Evolutionary conservation across 2,797 vertebrate species (phyloP).

Genomic region (Chrosomus eos): DNA sequence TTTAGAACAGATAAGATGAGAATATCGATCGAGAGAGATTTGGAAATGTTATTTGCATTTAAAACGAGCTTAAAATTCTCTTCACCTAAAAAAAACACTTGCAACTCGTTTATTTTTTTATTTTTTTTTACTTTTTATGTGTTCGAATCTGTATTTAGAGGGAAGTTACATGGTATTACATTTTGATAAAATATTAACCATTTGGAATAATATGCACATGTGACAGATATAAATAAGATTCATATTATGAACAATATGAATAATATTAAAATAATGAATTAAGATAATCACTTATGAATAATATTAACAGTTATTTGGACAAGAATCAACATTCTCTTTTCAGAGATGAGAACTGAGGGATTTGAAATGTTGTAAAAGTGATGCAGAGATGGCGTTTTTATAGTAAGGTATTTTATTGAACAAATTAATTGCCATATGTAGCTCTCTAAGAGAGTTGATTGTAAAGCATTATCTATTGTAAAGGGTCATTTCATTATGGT

Average conservation of each 20-base stretch:
- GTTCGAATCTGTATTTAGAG: not conserved
- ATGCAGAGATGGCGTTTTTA: too few relatives aligned
- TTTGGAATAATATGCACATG: not conserved
- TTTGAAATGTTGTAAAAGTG: too few relatives aligned
- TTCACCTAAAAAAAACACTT: not conserved
- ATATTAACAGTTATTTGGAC: not conserved
- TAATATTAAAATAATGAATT: not conserved
- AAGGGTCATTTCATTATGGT: not conserved
- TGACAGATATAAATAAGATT: too few relatives aligned
- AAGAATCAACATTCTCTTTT: not conserved
- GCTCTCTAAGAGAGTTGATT: not conserved
- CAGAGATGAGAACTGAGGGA: not conserved
- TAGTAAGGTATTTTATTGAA: not conserved
- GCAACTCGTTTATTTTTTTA: too few relatives aligned
- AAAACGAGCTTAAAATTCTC: not conserved
- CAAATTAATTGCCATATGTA: too few relatives aligned
- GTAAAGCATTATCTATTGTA: not conserved
- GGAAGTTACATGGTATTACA: not conserved
- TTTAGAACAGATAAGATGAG: not conserved
- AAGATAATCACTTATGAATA: not conserved
- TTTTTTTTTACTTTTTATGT: too few relatives aligned
- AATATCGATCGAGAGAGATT: not conserved
- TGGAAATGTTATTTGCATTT: too few relatives aligned
- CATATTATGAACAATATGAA: too few relatives aligned
- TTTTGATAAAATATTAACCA: not conserved